Conservation (phyloP, 2,888 invertebrate genomes). For the Eudasyphora cyanicolor region DNA sequence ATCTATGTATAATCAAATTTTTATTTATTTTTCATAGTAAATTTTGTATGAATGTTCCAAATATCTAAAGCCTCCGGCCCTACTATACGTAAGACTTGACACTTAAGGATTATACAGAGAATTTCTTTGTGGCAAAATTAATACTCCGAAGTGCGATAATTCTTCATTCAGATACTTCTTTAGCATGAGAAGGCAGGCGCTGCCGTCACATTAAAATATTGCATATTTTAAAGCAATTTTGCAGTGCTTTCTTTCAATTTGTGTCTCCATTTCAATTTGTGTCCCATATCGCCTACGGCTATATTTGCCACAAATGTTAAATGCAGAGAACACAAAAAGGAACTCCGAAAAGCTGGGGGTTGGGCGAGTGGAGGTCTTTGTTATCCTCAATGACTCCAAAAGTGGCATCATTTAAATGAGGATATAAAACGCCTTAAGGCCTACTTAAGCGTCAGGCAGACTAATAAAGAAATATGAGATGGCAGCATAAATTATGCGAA, state of each 20-base stretch:
- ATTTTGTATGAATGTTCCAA: no score
- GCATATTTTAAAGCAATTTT: constrained; percentile 4
- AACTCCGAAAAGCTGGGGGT: no score
- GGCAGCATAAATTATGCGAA: constrained; percentile 15
- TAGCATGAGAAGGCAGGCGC: not conserved
- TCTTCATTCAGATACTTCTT: not conserved
- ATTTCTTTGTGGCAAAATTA: not conserved
- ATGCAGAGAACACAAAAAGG: constrained; percentile 17
- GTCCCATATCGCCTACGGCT: constrained; percentile 38
- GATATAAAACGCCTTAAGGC: constrained; percentile 48
- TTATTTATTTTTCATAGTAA: no score
- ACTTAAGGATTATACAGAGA: not conserved
- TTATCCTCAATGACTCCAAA: constrained; percentile 58
- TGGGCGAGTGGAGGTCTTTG: constrained; percentile 47
- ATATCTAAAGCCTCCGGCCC: no score
- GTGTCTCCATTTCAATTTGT: constrained; percentile 8
- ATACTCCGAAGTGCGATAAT: not conserved
- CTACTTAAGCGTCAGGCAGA: constrained; percentile 1
- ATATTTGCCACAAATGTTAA: constrained; percentile 58
- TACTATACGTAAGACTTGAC: no score
- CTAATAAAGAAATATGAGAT: not conserved
- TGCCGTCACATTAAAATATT: not conserved
- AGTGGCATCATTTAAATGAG: constrained; percentile 52
- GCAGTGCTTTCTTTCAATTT: not conserved
- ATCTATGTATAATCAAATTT: no score